Evolutionary conservation across 2,113 vertebrate species (phyloP).

Genomic region (Scalopus aquaticus): DNA sequence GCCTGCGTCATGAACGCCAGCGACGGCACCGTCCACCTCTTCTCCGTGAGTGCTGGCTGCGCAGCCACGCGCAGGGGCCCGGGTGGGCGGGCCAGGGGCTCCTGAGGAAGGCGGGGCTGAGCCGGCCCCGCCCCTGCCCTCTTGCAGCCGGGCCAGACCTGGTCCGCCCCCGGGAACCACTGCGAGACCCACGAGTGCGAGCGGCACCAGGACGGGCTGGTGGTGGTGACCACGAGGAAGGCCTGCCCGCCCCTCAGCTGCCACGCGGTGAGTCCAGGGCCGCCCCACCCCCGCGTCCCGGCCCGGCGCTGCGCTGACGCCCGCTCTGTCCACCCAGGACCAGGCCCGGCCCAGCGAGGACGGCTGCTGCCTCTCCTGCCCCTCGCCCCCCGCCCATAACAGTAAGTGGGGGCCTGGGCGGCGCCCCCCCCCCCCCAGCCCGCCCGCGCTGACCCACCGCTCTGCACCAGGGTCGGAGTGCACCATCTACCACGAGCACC

Average conservation of each 20-base stretch:
- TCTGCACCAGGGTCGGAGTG: background rate
- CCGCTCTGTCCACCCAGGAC: conserved; percentile 69
- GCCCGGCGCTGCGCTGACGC: background rate
- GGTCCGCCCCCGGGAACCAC: conserved; percentile 67
- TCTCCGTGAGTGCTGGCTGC: conserved; percentile 65
- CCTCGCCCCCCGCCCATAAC: rapidly evolving
- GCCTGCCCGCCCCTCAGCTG: conserved; percentile 76
- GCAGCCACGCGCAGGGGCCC: no score
- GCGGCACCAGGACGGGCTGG: conserved; percentile 33
- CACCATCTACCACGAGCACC: background rate
- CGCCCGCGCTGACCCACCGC: background rate
- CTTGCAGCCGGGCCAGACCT: conserved; percentile 80
- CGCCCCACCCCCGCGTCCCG: no score
- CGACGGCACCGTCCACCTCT: background rate
- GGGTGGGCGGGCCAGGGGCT: background rate
- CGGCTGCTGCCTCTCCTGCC: conserved; percentile 81
- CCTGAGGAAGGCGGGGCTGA: background rate
- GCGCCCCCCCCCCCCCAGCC: rapidly evolving
- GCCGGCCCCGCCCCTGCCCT: no score
- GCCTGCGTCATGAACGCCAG: conserved; percentile 69
- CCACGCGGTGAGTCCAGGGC: conserved; percentile 72
- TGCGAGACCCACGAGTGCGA: conserved; percentile 83
- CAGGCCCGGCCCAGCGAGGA: conserved; percentile 42
- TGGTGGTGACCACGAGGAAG: conserved; percentile 62
- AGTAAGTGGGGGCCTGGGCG: background rate